Evolutionary conservation across 2,113 vertebrate species (phyloP).

Genomic region (Ciconia stormi): DNA sequence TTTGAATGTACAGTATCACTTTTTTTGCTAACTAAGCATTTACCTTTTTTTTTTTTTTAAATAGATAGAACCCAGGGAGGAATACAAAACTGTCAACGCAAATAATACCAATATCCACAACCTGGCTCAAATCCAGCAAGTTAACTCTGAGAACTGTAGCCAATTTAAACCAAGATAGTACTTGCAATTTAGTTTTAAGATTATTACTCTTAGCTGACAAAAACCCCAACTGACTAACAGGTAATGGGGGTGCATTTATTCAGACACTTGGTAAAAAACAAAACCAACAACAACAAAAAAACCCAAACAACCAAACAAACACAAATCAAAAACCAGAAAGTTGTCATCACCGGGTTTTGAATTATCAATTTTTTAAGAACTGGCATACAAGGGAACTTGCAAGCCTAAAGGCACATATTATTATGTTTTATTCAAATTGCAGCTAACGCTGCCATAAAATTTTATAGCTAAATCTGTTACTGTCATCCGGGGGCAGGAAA

Average conservation of each 20-base stretch:
- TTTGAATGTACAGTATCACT: neutral
- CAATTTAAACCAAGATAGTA: neutral
- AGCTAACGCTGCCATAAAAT: neutral
- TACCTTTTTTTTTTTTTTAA: neutral
- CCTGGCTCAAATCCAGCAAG: neutral
- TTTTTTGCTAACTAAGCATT: neutral
- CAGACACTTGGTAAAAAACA: neutral
- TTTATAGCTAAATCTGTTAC: neutral
- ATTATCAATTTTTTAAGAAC: neutral
- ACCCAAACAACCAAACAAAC: neutral
- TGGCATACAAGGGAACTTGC: neutral
- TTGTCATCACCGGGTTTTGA: neutral
- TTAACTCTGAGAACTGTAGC: neutral
- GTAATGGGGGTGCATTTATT: neutral
- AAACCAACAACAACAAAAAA: no score
- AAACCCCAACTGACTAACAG: fast-evolving
- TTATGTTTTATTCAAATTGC: neutral
- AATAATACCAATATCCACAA: neutral
- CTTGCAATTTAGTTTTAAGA: neutral
- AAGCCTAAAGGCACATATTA: neutral
- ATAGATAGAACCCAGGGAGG: fast-evolving
- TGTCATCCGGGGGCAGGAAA: neutral
- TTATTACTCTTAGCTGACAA: neutral
- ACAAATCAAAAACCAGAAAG: neutral
- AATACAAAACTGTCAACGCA: neutral